These are phyloP conservation scores for Luffia ferchaultella DNA, from an alignment of 2,888 invertebrate genomes.

Conservation along the genomic window DNA sequence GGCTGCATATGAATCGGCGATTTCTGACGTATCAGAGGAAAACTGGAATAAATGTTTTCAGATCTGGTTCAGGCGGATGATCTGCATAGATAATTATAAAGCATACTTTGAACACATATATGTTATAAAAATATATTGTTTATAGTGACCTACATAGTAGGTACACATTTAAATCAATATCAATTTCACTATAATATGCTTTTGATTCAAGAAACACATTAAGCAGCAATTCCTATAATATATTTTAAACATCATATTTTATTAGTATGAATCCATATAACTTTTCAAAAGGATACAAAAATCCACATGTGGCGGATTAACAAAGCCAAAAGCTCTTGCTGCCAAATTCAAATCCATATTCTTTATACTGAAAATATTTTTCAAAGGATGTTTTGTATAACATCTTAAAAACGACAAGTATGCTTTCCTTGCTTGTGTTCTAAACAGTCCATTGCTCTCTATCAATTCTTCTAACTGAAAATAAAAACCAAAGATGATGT, in stretches of 20 bases:
- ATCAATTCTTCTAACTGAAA: slow-evolving; percentile 91
- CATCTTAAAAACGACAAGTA: slow-evolving; percentile 94
- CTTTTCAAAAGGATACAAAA: slow-evolving; percentile 71
- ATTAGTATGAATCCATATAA: background rate
- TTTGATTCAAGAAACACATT: too few species aligned
- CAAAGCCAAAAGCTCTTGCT: slow-evolving; percentile 93
- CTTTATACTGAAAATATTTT: slow-evolving; percentile 89
- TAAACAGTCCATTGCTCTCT: slow-evolving; percentile 89
- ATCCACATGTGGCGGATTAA: slow-evolving; percentile 91
- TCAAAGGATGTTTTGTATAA: slow-evolving; percentile 94
- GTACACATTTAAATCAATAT: background rate
- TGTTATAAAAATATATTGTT: background rate
- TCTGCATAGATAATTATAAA: too few species aligned
- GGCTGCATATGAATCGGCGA: too few species aligned
- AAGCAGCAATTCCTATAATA: too few species aligned
- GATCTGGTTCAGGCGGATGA: too few species aligned
- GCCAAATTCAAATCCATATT: slow-evolving; percentile 87
- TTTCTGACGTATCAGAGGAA: too few species aligned
- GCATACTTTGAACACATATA: background rate
- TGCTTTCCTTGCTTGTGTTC: slow-evolving; percentile 91
- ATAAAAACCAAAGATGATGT: slow-evolving; percentile 2
- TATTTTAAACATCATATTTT: too few species aligned
- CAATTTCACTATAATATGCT: background rate
- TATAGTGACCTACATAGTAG: background rate
- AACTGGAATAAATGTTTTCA: too few species aligned